phyloP scores from a whole-genome alignment of 2,113 vertebrate species.

The Coreoperca whiteheadi region DNA sequence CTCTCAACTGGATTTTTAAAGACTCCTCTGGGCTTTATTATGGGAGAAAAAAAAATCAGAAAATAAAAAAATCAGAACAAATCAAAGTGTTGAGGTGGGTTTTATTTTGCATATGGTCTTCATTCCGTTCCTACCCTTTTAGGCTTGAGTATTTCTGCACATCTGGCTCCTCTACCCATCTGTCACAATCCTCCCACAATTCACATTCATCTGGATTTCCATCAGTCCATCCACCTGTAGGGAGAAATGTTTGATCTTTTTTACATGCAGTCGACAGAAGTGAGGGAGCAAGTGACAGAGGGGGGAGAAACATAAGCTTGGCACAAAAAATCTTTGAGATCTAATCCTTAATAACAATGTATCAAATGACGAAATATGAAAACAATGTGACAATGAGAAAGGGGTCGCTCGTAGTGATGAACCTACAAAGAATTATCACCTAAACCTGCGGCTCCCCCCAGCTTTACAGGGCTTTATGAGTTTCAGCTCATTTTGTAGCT shows the following conservation, averaged over 20 bases:
- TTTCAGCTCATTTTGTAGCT: too few species aligned
- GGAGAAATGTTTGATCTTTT: conserved; percentile 11
- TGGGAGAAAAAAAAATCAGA: conserved; percentile 49
- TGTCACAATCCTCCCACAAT: not conserved
- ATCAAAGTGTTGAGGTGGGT: conserved; percentile 45
- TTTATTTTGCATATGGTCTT: conserved; percentile 33
- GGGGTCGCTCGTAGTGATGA: too few species aligned
- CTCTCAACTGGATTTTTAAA: conserved; percentile 66
- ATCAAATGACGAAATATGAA: too few species aligned
- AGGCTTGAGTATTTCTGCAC: conserved; percentile 7
- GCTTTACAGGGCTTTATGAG: too few species aligned
- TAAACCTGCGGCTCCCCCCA: too few species aligned
- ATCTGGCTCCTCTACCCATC: not conserved
- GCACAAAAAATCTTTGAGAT: too few species aligned
- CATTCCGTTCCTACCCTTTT: not conserved
- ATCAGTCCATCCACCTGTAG: conserved; percentile 1
- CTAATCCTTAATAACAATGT: too few species aligned
- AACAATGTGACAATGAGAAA: too few species aligned
- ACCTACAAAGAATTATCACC: too few species aligned
- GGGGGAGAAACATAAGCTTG: not conserved
- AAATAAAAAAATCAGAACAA: conserved; percentile 67
- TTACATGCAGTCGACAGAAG: not conserved
- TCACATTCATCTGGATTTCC: conserved; percentile 13
- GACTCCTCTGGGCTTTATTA: conserved; percentile 64
- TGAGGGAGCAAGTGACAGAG: not conserved